These are phyloP conservation scores for Choloepus didactylus DNA, from an alignment of 2,797 vertebrate genomes.

Conservation along the genomic window DNA sequence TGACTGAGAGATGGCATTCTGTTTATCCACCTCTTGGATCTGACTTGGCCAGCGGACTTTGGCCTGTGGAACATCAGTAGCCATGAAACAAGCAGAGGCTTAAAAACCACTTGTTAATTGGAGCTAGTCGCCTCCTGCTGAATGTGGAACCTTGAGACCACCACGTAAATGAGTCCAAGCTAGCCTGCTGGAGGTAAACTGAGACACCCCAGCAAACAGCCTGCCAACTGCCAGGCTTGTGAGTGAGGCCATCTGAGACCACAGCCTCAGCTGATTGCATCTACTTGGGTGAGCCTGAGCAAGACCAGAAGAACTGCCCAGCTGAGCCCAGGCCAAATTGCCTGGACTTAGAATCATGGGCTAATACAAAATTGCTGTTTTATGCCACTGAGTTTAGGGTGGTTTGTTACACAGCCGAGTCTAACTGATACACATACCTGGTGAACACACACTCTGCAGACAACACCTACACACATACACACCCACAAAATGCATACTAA, in stretches of 20 bases:
- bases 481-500: background rate
- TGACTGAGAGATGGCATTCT: background rate
- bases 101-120: background rate
- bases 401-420: background rate
- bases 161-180: background rate
- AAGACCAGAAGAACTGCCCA: conserved; percentile 15
- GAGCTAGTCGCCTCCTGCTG: background rate
- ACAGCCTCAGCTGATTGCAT: background rate
- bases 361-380: background rate
- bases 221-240: background rate
- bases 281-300: background rate
- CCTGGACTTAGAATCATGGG: background rate
- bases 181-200: background rate
- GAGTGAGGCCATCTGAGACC: background rate
- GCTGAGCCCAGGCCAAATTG: background rate
- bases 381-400: background rate
- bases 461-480: background rate
- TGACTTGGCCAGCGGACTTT: background rate
- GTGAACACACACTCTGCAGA: background rate
- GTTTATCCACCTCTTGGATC: background rate
- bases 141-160: background rate
- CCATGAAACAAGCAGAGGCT: background rate
- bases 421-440: background rate
- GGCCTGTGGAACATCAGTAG: background rate
- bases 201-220: background rate